phyloP scores from a whole-genome alignment of 2,113 vertebrate species.

The Scopus umbretta region DNA sequence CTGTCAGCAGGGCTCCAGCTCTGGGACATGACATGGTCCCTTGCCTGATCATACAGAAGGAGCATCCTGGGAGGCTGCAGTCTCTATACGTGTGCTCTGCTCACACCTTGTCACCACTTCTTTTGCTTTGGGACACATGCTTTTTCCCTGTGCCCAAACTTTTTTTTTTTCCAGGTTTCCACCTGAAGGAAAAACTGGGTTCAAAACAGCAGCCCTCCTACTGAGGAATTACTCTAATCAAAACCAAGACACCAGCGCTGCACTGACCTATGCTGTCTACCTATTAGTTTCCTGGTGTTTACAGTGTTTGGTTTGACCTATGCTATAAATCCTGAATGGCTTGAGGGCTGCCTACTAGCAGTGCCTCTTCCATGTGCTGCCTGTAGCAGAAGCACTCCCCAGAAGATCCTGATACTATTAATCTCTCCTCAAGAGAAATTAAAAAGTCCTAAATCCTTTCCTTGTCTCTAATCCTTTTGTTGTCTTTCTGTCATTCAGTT shows the following conservation, averaged over 20 bases:
- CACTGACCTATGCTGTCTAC: background rate
- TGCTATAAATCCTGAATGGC: background rate
- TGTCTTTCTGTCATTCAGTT: background rate
- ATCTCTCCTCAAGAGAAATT: slow-evolving; percentile 9
- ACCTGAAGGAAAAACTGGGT: background rate
- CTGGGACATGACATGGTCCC: background rate
- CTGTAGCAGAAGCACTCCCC: background rate
- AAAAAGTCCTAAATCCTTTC: background rate
- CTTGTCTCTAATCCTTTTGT: background rate
- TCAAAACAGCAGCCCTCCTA: background rate
- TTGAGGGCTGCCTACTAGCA: background rate
- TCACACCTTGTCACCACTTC: background rate
- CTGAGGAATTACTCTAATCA: background rate
- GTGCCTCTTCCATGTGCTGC: background rate
- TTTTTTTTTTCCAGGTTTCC: background rate
- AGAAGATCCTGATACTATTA: background rate
- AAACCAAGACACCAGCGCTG: background rate
- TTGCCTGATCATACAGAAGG: background rate
- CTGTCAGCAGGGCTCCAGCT: background rate
- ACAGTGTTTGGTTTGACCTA: background rate
- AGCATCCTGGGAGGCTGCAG: background rate
- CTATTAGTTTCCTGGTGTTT: background rate
- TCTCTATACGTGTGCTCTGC: background rate
- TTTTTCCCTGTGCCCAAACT: background rate
- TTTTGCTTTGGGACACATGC: background rate